A percentile compares a stretch with the other conserved stretches of the same genome.
Evolutionary conservation across 2,888 invertebrate genomes (phyloP).

Genomic region (Beris morrisii): DNA sequence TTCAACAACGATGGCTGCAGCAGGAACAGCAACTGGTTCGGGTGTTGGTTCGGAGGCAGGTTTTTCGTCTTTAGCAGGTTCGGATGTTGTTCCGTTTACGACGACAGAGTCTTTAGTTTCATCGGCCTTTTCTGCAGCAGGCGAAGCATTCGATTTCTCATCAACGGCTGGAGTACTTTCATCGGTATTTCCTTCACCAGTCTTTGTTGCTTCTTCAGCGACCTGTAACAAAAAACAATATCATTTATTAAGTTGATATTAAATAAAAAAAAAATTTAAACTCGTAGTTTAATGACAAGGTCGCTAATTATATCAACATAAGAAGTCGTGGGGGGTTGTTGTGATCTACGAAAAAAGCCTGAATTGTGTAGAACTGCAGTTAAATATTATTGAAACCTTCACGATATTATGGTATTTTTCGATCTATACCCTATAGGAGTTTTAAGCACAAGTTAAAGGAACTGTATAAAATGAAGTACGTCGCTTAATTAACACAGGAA

Average conservation of each 20-base stretch:
- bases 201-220: conserved; percentile 27
- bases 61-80: conserved; percentile 34
- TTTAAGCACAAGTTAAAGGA: too few species aligned
- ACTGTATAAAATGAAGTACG: too few species aligned
- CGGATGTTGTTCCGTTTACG: conserved; percentile 16
- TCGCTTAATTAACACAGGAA: too few species aligned
- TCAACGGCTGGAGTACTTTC: conserved; percentile 24
- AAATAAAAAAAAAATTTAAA: not conserved
- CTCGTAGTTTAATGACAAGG: too few species aligned
- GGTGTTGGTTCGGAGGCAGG: conserved; percentile 34
- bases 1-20: not conserved
- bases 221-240: conserved; percentile 7
- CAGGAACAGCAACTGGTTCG: conserved; percentile 33
- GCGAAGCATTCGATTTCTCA: conserved; percentile 23
- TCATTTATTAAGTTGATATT: not conserved
- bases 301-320: too few species aligned
- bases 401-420: too few species aligned
- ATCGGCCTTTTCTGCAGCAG: conserved; percentile 20
- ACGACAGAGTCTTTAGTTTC: conserved; percentile 24
- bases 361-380: too few species aligned
- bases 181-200: conserved; percentile 29
- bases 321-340: too few species aligned
- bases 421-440: too few species aligned
- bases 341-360: too few species aligned
- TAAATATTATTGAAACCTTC: too few species aligned